Base-by-base conservation (phyloP, 2,797 vertebrate genomes). In the Rhadinocentrus ornatus region DNA sequence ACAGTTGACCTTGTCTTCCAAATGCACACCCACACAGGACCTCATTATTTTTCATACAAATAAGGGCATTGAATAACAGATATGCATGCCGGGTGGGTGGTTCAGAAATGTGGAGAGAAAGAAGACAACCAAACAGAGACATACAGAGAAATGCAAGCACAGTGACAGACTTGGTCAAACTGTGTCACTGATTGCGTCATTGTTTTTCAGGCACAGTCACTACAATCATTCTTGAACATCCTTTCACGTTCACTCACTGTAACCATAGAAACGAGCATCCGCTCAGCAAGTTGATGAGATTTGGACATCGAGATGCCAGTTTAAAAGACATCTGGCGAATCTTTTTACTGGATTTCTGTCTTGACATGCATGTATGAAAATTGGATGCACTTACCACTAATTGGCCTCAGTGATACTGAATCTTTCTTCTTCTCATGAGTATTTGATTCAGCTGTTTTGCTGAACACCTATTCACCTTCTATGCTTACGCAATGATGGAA, bases 231-330 rank as follows among this genome's bases (percentile, higher is more conserved):
- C 78, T 78, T 88, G 60, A 75, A 69, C 71, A 77, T 87, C 70
- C 59, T 86, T 88, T 82, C 46, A 74, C 68, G 50, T 83, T 74
- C 71, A 52, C 80, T 66, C 41, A 34, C 46, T 63, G 88, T 92
- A 77, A 62, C 90, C 86, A 91, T 91, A 81, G 90, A 85, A 91
- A 92, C 90, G 83, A 78, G 86, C 67, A 62, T 22, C 80, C 60
- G 15, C 68, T 68, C 66, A 69, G 77, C 75, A 78, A 61, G 52
- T 82, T 75, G 31, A 65, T 54, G 29, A 65, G 24, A 70, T 68
- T 54, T 55, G 53, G 67, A 88, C 86, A 82, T 88, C 63, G 58
- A 44, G 69, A 63, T 61, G 32, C 62, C 71, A 59, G 65, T 18
- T 29, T 74, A 68, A 86, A 62, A 76, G n/a, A 69, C 66, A 69